A percentile compares a stretch with the other conserved stretches of the same genome.
phyloP scores from a whole-genome alignment of 2,113 vertebrate species.

The Melospiza melodia region DNA sequence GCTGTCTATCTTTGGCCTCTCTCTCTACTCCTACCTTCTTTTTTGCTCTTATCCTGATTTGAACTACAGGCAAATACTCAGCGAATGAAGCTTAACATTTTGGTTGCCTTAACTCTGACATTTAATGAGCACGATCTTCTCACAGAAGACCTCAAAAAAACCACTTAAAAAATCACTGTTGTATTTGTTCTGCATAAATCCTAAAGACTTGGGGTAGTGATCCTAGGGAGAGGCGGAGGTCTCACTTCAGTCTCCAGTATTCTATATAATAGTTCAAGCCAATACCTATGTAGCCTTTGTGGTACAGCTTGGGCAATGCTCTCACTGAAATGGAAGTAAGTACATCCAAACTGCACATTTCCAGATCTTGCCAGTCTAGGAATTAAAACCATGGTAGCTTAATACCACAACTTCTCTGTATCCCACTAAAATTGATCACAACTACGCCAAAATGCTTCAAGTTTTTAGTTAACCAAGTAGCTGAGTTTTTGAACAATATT shows the following conservation, averaged over 20 bases:
- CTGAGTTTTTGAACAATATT: neutral
- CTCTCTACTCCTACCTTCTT: neutral
- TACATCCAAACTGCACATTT: neutral
- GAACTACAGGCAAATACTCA: neutral
- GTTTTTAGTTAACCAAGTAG: neutral
- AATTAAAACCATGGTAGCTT: neutral
- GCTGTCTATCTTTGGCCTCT: neutral
- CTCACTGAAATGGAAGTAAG: neutral
- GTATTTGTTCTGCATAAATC: neutral
- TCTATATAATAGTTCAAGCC: neutral
- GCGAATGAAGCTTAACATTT: neutral
- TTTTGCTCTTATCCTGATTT: neutral
- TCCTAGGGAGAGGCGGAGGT: fast-evolving
- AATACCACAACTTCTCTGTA: neutral
- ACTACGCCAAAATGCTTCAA: neutral
- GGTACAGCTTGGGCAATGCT: neutral
- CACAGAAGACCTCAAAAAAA: neutral
- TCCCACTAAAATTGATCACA: neutral
- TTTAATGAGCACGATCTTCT: neutral
- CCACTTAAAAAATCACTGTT: neutral
- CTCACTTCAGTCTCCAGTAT: neutral
- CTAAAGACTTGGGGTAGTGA: neutral
- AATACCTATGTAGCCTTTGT: neutral
- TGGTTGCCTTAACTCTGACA: neutral
- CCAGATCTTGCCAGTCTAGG: neutral